Evolutionary conservation across 2,797 vertebrate species (phyloP).

Genomic region (Melanotaenia maccullochi): DNA sequence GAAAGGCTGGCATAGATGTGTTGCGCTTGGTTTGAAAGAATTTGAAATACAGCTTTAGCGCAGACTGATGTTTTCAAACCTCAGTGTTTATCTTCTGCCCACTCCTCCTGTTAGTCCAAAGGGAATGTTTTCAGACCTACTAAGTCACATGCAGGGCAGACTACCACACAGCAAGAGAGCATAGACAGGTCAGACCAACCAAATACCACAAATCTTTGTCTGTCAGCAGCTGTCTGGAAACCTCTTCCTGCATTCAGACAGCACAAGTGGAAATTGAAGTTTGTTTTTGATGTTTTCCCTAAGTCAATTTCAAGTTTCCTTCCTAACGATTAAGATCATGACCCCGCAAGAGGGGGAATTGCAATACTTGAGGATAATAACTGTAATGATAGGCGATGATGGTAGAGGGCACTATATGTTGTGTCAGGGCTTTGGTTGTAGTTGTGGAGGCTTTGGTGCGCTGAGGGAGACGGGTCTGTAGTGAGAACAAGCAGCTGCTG

Average conservation of each 20-base stretch:
- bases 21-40: not conserved
- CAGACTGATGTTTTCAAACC: slow-evolving; percentile 65
- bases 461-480: slow-evolving; percentile 68
- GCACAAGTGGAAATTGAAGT: slow-evolving; percentile 69
- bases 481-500: slow-evolving; percentile 85
- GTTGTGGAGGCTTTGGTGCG: slow-evolving; percentile 46
- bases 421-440: slow-evolving; percentile 51
- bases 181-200: slow-evolving; percentile 79
- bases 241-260: slow-evolving; percentile 68
- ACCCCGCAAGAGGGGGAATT: slow-evolving; percentile 53
- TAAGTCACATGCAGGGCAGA: slow-evolving; percentile 74
- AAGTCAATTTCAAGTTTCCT: slow-evolving; percentile 73
- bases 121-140: slow-evolving; percentile 76
- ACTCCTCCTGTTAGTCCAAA: slow-evolving; percentile 71
- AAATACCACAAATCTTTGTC: slow-evolving; percentile 76
- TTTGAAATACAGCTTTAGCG: slow-evolving; percentile 33
- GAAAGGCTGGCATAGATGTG: not conserved
- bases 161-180: slow-evolving; percentile 81
- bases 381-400: slow-evolving; percentile 68
- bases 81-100: slow-evolving; percentile 62
- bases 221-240: slow-evolving; percentile 78
- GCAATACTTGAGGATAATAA: slow-evolving; percentile 67
- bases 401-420: slow-evolving; percentile 72
- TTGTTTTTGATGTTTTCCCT: slow-evolving; percentile 69
- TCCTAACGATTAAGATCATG: slow-evolving; percentile 61